Evolutionary conservation across 2,113 vertebrate genomes (phyloP).

Genomic region (Zosterops pallidus): DNA sequence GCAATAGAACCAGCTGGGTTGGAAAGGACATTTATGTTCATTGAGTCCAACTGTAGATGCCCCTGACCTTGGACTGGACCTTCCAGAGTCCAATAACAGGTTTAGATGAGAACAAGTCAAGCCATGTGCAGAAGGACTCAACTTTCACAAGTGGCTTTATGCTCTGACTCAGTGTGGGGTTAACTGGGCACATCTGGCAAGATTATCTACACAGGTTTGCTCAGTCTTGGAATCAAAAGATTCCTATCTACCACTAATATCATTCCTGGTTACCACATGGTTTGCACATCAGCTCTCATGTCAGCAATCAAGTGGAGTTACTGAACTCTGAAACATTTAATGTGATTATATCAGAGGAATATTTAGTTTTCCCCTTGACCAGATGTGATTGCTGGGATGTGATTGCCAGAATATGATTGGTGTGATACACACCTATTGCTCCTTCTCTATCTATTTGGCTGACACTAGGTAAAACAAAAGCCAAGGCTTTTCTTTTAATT

Average conservation of each 20-base stretch:
- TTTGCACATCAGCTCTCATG: conserved; percentile 4
- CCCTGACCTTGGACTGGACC: too few species aligned
- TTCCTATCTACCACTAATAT: background rate
- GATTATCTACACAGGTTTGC: background rate
- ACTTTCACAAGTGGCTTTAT: background rate
- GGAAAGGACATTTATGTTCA: background rate
- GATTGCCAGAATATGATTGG: background rate
- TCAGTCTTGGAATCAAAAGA: conserved; percentile 9
- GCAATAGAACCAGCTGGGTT: background rate
- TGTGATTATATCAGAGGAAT: background rate
- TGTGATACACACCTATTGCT: background rate
- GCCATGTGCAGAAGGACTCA: background rate
- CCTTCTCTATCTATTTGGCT: background rate
- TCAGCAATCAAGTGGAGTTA: conserved; percentile 25
- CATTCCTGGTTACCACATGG: background rate
- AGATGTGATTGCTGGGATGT: background rate
- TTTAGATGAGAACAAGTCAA: background rate
- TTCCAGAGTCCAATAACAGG: background rate
- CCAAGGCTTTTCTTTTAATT: background rate
- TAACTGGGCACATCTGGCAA: background rate
- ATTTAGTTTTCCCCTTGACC: background rate
- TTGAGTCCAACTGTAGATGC: background rate
- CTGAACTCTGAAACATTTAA: background rate
- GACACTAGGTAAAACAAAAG: background rate
- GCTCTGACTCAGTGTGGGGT: background rate